phyloP scores from a whole-genome alignment of 2,888 invertebrate species.

The Nymphalis urticae region DNA sequence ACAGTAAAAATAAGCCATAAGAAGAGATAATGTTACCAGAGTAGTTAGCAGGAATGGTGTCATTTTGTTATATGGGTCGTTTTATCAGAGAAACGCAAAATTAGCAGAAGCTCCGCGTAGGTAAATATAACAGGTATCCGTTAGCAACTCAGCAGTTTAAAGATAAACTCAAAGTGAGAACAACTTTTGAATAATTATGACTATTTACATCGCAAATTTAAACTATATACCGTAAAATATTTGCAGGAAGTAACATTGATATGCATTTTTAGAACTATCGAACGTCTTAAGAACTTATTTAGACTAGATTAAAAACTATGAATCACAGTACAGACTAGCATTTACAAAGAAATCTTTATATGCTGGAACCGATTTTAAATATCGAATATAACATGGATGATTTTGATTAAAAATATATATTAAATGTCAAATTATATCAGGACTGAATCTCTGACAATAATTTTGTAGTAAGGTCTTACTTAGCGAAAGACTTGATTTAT shows the following conservation, averaged over 20 bases:
- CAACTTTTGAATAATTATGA: constrained; percentile 19
- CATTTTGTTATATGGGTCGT: too few relatives aligned
- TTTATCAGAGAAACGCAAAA: background rate
- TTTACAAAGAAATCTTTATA: constrained; percentile 40
- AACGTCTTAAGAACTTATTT: constrained; percentile 23
- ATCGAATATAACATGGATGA: too few relatives aligned
- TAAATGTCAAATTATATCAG: too few relatives aligned
- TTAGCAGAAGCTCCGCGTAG: constrained; percentile 13
- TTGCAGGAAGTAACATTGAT: constrained; percentile 53
- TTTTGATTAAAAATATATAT: too few relatives aligned
- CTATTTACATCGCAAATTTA: constrained; percentile 50
- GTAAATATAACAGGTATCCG: constrained; percentile 16
- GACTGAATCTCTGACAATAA: too few relatives aligned
- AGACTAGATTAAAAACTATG: constrained; percentile 43
- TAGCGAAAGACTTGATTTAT: too few relatives aligned
- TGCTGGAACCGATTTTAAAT: constrained; percentile 17
- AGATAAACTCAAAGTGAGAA: constrained; percentile 16
- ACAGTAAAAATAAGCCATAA: too few relatives aligned
- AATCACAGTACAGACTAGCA: constrained; percentile 76
- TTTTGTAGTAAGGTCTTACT: too few relatives aligned
- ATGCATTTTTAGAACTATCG: constrained; percentile 54
- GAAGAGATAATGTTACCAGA: too few relatives aligned
- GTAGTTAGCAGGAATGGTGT: too few relatives aligned
- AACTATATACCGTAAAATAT: constrained; percentile 41
- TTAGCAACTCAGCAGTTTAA: constrained; percentile 25